Evolutionary conservation across 2,888 invertebrate species (phyloP).

Genomic region (Homarus gammarus): DNA sequence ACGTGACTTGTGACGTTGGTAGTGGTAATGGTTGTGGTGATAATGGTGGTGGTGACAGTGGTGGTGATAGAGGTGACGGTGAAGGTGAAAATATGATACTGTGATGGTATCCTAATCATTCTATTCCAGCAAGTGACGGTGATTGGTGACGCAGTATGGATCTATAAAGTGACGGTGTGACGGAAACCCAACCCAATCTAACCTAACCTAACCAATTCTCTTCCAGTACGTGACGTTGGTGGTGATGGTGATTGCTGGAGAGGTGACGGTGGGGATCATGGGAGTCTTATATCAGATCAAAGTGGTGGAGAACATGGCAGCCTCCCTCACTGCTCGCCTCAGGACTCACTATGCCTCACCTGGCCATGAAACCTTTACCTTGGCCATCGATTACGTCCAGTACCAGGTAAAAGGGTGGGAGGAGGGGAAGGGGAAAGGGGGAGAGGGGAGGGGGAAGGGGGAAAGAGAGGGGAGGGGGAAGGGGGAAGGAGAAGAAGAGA

Average conservation of each 20-base stretch:
- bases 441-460: neutral
- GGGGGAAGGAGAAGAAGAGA: no score
- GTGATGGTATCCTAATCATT: no score
- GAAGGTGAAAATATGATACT: no score
- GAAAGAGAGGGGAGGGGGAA: neutral
- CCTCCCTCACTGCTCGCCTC: constrained; percentile 40
- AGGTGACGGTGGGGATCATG: constrained; percentile 61
- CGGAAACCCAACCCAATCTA: no score
- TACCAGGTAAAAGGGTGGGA: constrained; percentile 58
- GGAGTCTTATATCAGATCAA: constrained; percentile 61
- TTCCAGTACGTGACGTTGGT: constrained; percentile 67
- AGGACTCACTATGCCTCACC: constrained; percentile 55
- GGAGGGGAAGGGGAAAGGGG: neutral
- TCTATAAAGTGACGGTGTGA: no score
- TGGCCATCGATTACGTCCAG: constrained; percentile 73
- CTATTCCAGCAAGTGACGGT: no score
- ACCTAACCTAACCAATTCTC: no score
- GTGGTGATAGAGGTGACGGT: no score
- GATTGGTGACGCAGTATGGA: no score
- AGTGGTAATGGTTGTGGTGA: neutral
- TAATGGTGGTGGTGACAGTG: no score
- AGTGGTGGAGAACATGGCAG: constrained; percentile 42
- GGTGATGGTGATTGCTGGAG: constrained; percentile 52
- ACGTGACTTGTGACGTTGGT: neutral
- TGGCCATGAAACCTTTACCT: constrained; percentile 59